Percentiles rank a stretch among this genome's conserved stretches.
These are phyloP conservation scores for Lissonota sp. DNA, from an alignment of 2,888 invertebrate species.

Conservation along the genomic window DNA sequence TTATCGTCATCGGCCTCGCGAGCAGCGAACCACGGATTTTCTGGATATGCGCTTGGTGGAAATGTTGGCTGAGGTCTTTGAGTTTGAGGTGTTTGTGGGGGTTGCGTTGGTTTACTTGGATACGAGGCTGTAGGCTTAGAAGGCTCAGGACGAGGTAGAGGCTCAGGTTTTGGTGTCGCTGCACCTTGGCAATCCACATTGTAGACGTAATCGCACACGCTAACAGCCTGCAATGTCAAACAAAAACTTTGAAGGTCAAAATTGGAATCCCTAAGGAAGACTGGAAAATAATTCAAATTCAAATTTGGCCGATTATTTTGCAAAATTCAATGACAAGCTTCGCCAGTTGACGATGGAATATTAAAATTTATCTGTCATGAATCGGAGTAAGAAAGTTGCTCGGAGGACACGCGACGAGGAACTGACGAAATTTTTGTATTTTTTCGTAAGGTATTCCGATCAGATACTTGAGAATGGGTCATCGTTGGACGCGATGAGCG, in stretches of 20 bases:
- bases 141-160: constrained; percentile 60
- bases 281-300: too few relatives aligned
- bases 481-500: constrained; percentile 14
- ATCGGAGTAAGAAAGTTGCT: background rate
- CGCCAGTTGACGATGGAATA: too few relatives aligned
- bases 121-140: background rate
- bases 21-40: constrained; percentile 67
- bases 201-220: constrained; percentile 88
- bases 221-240: constrained; percentile 85
- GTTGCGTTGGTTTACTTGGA: constrained; percentile 53
- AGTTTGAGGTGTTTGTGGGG: constrained; percentile 63
- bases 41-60: constrained; percentile 68
- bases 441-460: constrained; percentile 44
- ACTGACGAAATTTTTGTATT: constrained; percentile 8
- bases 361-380: too few relatives aligned
- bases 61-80: constrained; percentile 66
- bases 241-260: background rate
- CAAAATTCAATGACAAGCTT: too few relatives aligned
- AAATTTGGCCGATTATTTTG: background rate
- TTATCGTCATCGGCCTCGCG: constrained; percentile 65
- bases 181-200: constrained; percentile 86
- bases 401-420: background rate
- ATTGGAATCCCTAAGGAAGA: too few relatives aligned
- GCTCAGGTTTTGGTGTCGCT: constrained; percentile 73
- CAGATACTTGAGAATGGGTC: constrained; percentile 54